Evolutionary conservation across 2,888 invertebrate genomes (phyloP).

Genomic region (Hyalella azteca): DNA sequence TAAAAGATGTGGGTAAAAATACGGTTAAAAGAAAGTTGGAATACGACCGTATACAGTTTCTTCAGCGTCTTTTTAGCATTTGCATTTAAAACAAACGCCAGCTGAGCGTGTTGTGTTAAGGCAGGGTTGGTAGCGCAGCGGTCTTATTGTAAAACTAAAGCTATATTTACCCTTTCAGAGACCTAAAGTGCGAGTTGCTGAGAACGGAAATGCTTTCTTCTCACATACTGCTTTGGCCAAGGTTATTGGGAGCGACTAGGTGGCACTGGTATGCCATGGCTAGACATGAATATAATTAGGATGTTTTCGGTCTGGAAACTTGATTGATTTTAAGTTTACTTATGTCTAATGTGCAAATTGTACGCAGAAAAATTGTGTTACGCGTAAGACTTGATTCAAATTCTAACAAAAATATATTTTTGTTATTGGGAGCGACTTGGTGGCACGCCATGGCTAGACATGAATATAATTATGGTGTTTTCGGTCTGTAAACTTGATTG

Average conservation of each 20-base stretch:
- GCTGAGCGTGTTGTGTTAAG: not conserved
- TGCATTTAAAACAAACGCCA: not conserved
- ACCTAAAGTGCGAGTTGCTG: not conserved
- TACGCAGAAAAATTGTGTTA: too few species aligned
- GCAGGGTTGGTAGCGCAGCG: not conserved
- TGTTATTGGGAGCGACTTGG: too few species aligned
- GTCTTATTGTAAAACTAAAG: not conserved
- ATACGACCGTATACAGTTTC: not conserved
- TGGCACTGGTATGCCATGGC: too few species aligned
- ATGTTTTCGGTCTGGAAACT: too few species aligned
- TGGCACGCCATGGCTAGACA: too few species aligned
- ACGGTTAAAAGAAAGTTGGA: not conserved
- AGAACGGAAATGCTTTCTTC: not conserved
- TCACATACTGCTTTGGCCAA: slow-evolving; percentile 9
- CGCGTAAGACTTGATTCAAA: too few species aligned
- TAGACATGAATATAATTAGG: too few species aligned
- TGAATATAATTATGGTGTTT: too few species aligned
- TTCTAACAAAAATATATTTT: too few species aligned
- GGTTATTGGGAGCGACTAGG: not conserved
- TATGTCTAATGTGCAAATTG: too few species aligned
- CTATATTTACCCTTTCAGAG: not conserved
- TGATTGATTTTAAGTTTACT: too few species aligned
- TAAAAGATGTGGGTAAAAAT: not conserved
- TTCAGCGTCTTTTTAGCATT: not conserved
- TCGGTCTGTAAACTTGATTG: too few species aligned